Conservation (phyloP, 2,113 vertebrate genomes). For the Entelurus aequoreus region DNA sequence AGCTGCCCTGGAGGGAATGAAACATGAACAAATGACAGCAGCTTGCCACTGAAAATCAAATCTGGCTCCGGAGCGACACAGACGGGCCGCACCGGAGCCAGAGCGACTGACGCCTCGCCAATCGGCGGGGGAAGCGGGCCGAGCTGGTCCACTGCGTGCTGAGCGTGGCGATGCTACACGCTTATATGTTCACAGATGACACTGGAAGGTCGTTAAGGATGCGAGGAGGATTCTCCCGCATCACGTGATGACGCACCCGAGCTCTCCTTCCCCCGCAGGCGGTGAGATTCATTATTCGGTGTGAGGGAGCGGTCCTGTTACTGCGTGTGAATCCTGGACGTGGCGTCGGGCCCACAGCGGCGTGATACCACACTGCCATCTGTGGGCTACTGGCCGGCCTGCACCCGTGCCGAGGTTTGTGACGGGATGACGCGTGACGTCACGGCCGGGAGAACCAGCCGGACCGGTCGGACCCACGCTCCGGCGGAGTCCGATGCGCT, state of each 20-base stretch:
- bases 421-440: slow-evolving; percentile 25
- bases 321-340: neutral
- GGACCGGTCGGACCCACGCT: neutral
- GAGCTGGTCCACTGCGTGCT: slow-evolving; percentile 38
- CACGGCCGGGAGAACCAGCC: slow-evolving; percentile 29
- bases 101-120: slow-evolving; percentile 37
- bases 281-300: slow-evolving; percentile 12
- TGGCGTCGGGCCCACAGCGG: neutral
- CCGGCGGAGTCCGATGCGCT: too few species aligned
- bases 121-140: slow-evolving; percentile 41
- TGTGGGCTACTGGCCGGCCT: slow-evolving; percentile 19
- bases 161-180: slow-evolving; percentile 25
- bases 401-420: too few species aligned
- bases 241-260: neutral
- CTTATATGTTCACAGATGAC: neutral
- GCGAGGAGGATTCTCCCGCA: too few species aligned
- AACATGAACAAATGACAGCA: slow-evolving; percentile 38
- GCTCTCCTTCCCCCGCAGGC: neutral
- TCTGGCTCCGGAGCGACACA: slow-evolving; percentile 32
- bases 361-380: slow-evolving; percentile 58
- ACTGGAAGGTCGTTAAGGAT: too few species aligned
- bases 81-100: slow-evolving; percentile 21
- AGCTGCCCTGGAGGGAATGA: slow-evolving; percentile 15
- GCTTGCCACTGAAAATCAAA: slow-evolving; percentile 43
- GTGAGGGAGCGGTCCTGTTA: neutral